Evolutionary conservation across 2,797 vertebrate genomes (phyloP).

Genomic region (Rhincodon typus): DNA sequence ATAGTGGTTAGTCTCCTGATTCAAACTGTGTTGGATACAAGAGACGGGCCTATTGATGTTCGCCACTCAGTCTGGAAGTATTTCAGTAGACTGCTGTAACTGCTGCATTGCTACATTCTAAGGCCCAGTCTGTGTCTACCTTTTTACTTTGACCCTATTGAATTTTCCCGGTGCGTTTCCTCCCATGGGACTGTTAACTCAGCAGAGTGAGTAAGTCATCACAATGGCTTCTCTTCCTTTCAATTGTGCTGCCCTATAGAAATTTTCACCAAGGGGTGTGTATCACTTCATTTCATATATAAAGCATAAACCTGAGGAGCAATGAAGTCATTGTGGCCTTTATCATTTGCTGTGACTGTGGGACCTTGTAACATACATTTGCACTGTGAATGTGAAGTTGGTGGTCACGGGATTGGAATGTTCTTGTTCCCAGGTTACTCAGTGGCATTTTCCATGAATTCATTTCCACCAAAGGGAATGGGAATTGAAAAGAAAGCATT

Average conservation of each 20-base stretch:
- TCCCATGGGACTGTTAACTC: slow-evolving; percentile 13
- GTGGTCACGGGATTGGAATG: slow-evolving; percentile 25
- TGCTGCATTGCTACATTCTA: not conserved
- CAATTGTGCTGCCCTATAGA: not conserved
- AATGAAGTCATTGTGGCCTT: slow-evolving; percentile 10
- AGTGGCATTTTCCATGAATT: not conserved
- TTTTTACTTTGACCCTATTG: not conserved
- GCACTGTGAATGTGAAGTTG: not conserved
- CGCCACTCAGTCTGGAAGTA: not conserved
- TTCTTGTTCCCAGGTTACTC: not conserved
- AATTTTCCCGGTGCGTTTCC: slow-evolving; percentile 10
- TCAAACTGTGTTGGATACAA: not conserved
- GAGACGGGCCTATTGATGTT: not conserved
- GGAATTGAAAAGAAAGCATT: slow-evolving; percentile 6
- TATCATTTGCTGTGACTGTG: not conserved
- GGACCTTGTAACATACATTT: not conserved
- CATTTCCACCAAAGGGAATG: not conserved
- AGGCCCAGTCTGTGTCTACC: not conserved
- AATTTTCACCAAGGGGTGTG: not conserved
- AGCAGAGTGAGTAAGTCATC: not conserved
- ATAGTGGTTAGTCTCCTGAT: too few species aligned
- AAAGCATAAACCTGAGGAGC: slow-evolving; percentile 3
- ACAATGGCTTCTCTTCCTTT: slow-evolving; percentile 23
- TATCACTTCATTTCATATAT: not conserved
- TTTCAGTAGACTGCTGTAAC: not conserved